Evolutionary conservation across 2,797 vertebrate genomes (phyloP).

Genomic region (Cetoscarus ocellatus): DNA sequence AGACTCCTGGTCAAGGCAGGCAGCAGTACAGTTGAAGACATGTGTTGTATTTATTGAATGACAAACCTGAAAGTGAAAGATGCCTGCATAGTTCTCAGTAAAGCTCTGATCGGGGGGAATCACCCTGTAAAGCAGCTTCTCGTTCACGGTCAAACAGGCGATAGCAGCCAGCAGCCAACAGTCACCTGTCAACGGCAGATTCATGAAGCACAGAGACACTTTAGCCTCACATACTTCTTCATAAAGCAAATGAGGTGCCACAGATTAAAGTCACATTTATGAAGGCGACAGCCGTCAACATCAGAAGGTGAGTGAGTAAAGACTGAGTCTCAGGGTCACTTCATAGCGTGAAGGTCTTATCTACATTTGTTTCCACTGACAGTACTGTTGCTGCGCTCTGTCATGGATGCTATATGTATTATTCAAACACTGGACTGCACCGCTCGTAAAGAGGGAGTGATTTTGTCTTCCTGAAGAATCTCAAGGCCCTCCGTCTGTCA

Average conservation of each 20-base stretch:
- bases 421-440: too few species aligned
- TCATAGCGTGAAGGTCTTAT: neutral
- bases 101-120: slow-evolving; percentile 88
- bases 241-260: slow-evolving; percentile 1
- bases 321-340: neutral
- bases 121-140: slow-evolving; percentile 92
- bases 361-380: slow-evolving; percentile 3
- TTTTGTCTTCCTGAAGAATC: too few species aligned
- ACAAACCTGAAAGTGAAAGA: slow-evolving; percentile 92
- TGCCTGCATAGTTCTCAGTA: slow-evolving; percentile 91
- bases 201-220: slow-evolving; percentile 31
- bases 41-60: neutral
- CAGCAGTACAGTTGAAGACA: too few species aligned
- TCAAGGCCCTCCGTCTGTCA: too few species aligned
- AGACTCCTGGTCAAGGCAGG: too few species aligned
- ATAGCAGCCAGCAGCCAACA: slow-evolving; percentile 97
- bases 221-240: neutral
- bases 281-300: slow-evolving; percentile 15
- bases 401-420: neutral
- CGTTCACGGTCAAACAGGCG: slow-evolving; percentile 92
- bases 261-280: slow-evolving; percentile 7
- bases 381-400: neutral
- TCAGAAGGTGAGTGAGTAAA: neutral
- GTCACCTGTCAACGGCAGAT: slow-evolving; percentile 81
- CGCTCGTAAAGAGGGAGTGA: too few species aligned